Evolutionary conservation across 1,140 invertebrate species (phyloP), one percentile per base, ranked within the genome.

Genomic region (Diorhabda sublineata): DNA sequence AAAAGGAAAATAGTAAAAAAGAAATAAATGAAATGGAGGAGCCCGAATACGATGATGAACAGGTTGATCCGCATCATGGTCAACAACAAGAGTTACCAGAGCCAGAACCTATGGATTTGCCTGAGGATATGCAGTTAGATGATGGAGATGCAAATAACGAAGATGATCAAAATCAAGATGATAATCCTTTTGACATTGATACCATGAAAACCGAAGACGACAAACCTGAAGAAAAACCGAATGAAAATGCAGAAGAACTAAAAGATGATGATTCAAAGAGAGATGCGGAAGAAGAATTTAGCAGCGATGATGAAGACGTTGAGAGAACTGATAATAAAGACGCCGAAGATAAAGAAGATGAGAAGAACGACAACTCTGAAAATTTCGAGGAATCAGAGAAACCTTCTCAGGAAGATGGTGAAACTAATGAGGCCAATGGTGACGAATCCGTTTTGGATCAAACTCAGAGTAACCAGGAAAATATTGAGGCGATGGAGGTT

Each of bases 171-270:
- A 85, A 84, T 11, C 83, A 88, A 58, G 87, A 88, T 57, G 88
- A 93, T 75, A 91, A 94, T 86, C 91, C 92, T 3, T 93, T 93
- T 75, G 92, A 95, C 77, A 91, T 93, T 69, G 91, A 93, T 75
- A 83, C 86, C 42, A 91, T 91, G 87, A 92, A 93, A 72, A 4
- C 47, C 6, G 76, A 77, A 47, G 71, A 76, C 68, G 56, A 69
- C 42, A 45, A 68, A 7, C 64, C 70, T 4, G 75, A 81, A 64
- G 75, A 82, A 42, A 79, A 79, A 45, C 75, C 80, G 11, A 79
- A 85, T 69, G 82, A 86, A 74, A 76, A 82, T 60, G 81, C 81
- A 72, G 80, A 82, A 76, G 80, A 79, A n/a, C 56, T 57, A 58
- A 76, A 74, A 52, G 73, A 80, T 61, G 79, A 80, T 60, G 81